Conservation (phyloP, 2,888 invertebrate species). For the Dendrolimus houi region DNA sequence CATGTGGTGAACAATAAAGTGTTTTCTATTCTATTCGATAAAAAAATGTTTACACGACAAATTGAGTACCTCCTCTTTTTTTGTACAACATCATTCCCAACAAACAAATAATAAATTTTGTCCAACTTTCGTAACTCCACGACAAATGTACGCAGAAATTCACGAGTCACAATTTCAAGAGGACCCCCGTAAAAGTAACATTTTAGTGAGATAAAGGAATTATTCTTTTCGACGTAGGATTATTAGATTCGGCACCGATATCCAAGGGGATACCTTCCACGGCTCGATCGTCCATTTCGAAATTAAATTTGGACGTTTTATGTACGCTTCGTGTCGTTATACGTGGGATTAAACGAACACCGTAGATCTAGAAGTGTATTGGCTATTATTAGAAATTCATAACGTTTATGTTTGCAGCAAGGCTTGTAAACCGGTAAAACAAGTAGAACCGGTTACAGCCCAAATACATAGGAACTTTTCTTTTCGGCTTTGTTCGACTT, state of each 20-base stretch:
- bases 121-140: conserved; percentile 2
- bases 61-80: no score
- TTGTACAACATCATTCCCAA: no score
- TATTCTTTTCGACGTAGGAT: conserved; percentile 27
- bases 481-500: no score
- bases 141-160: conserved; percentile 6
- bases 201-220: conserved; percentile 26
- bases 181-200: conserved; percentile 15
- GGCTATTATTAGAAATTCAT: no score
- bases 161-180: conserved; percentile 13
- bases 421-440: no score
- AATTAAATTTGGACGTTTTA: not conserved
- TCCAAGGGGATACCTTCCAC: conserved; percentile 13
- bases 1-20: no score
- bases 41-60: no score
- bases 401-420: no score
- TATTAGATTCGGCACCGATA: conserved; percentile 34
- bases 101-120: no score
- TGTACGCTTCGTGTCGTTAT: not conserved
- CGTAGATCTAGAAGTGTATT: not conserved
- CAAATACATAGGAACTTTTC: no score
- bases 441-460: no score
- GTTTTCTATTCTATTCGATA: no score
- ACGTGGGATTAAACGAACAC: not conserved
- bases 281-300: not conserved